Base-by-base conservation (phyloP, 2,797 vertebrate genomes). In the Sebastes taczanowskii region DNA sequence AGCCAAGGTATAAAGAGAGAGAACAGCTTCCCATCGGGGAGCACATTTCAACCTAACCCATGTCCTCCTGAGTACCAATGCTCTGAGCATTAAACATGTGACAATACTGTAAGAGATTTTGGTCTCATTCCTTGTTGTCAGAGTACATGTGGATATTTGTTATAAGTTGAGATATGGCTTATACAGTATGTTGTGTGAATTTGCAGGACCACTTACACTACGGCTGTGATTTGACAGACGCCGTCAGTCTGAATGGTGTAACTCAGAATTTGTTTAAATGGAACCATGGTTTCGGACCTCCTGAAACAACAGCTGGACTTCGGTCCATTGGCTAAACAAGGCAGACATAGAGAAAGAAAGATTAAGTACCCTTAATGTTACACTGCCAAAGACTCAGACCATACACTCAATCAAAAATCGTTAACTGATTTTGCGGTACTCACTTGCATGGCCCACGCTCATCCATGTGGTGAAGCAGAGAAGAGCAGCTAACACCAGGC, bases 201-300 rank as follows among this genome's bases (percentile, higher is more conserved):
- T 5, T 25, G 7, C 27, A 3, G 6, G 23, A 56, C 1, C 0
- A 94, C 94, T 91, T 91, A 95, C 94, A 23, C 1, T 16, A 94
- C 1, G 11, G 89, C 93, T 8, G 0, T 6, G 29, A 92, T 13
- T 13, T 1, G 0, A 78, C 95, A 95, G 25, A 9, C 0, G 20
- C 20, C 70, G 38, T 61, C 61, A 4, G 4, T 0, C 82, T 95
- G 92, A 27, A 35, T 11, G 23, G 13, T 78, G 74, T 95, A 95
- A 61, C 34, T 20, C 35, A 6, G 1, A 18, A 95, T 79, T 3
- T 0, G 10, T 0, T 1, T 0, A 7, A n/a, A 0, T 0, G 0
- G 1, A 30, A 75, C 0, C 64, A 0, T 77, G 2, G 0, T 0
- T 0, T 0, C 0, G 0, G 0, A 1, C 52, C 3, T 1, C 0